phyloP scores from a whole-genome alignment of 2,797 vertebrate genomes.

The Typhlichthys subterraneus region DNA sequence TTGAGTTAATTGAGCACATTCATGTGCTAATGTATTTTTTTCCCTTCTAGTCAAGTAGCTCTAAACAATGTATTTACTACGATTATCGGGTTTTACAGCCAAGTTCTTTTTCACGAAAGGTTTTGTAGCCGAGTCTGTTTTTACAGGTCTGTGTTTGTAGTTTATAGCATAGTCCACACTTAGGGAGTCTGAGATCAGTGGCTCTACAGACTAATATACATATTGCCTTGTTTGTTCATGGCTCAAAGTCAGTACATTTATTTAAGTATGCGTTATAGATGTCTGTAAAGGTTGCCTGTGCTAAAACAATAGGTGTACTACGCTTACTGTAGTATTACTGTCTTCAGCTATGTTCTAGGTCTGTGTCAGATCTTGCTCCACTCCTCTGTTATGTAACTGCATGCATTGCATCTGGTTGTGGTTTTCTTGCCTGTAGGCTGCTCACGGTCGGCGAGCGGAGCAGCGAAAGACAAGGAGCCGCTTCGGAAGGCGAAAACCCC shows the following conservation, averaged over 20 bases:
- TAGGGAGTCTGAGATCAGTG: no score
- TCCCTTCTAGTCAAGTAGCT: rapidly evolving
- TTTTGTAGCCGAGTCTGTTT: conserved; percentile 21
- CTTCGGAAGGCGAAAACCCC: conserved; percentile 88
- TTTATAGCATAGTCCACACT: not conserved
- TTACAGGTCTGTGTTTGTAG: conserved; percentile 47
- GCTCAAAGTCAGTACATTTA: no score
- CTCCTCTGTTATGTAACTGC: no score
- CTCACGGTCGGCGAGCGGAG: conserved; percentile 64
- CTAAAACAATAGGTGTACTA: no score
- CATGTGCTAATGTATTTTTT: rapidly evolving
- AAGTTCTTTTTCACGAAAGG: conserved; percentile 18
- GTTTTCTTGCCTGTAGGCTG: conserved; percentile 40
- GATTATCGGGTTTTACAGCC: conserved; percentile 12
- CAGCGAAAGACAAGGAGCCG: conserved; percentile 61
- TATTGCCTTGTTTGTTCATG: no score
- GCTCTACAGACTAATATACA: no score
- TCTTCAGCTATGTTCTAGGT: no score
- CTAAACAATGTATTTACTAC: conserved; percentile 52
- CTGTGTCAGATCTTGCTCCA: no score
- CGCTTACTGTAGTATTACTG: no score
- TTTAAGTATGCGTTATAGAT: no score
- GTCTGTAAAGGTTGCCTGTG: no score
- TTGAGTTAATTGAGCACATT: conserved; percentile 14
- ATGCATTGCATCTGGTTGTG: not conserved